Evolutionary conservation across 2,888 invertebrate genomes (phyloP).

Genomic region (Liodrosophila aerea): DNA sequence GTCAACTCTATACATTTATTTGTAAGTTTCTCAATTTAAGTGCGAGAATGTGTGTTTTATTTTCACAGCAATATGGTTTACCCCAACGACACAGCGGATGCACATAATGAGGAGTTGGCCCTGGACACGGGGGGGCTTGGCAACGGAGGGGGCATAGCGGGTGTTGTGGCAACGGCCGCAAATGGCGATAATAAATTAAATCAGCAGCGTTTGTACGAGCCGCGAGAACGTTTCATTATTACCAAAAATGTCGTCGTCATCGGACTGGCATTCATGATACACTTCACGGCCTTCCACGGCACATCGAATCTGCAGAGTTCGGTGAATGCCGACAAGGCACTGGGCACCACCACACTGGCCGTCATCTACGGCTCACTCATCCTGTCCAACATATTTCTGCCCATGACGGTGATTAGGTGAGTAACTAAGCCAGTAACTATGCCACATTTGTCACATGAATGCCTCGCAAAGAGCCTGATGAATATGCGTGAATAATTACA

Average conservation of each 20-base stretch:
- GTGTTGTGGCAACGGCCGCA: background rate
- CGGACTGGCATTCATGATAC: conserved; percentile 94
- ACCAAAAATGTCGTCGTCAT: conserved; percentile 92
- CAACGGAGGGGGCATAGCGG: too few relatives aligned
- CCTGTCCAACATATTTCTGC: conserved; percentile 94
- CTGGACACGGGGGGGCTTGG: conserved; percentile 33
- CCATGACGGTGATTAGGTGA: conserved; percentile 91
- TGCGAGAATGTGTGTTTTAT: too few relatives aligned
- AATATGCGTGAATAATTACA: conserved; percentile 10
- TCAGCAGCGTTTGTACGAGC: conserved; percentile 81
- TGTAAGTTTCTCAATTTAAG: too few relatives aligned
- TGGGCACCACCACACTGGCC: conserved; percentile 92
- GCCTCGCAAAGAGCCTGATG: background rate
- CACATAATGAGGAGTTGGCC: conserved; percentile 56
- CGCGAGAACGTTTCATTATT: conserved; percentile 89
- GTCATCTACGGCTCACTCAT: conserved; percentile 94
- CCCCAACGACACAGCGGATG: conserved; percentile 32
- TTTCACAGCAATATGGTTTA: conserved; percentile 32
- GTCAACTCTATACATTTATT: too few relatives aligned
- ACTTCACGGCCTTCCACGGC: conserved; percentile 95
- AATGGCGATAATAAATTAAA: conserved; percentile 36
- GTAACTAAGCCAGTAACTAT: conserved; percentile 53
- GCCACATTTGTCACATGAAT: conserved; percentile 3
- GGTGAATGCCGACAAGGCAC: conserved; percentile 90
- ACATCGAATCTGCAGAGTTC: conserved; percentile 93